Evolutionary conservation across 2,888 invertebrate species (phyloP), one percentile per base, ranked within the genome.

Genomic region (Caenorhabditis sp.): DNA sequence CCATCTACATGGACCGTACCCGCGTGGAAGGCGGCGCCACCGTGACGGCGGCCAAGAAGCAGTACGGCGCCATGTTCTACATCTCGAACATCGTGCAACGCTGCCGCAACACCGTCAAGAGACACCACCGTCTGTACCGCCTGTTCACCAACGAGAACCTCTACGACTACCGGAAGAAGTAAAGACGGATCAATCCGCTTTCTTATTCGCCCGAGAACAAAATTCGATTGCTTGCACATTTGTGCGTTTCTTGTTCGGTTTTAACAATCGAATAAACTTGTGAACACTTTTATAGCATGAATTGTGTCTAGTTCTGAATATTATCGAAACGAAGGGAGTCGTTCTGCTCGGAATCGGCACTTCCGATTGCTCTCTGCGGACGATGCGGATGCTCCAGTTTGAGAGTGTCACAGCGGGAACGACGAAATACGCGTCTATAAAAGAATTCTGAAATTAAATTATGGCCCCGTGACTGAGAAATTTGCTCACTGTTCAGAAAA

Each of bases 61-160:
- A 48, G 50, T 32, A 66, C 27, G 30, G 20, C 4, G 17, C 48
- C 15, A 41, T 46, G 9, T 66, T 66, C 66, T 24, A 50, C n/a
- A 15, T 66, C 11, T 58, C 66, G 8, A 27, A 59, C 45, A 59
- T 73, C 27, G 27, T 52, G 15, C 58, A 65, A 39, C 26, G 22
- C n/a, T 73, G 73, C 45, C 65, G 73, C 26, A 39, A 59, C 11
- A 56, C 58, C 15, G 35, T 48, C 15, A 65, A 73, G 35, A 32
- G 63, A 53, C 65, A 65, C 24, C 66, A 66, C 45, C 73, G 65
- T 43, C 50, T 73, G 32, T 73, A 73, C 30, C 63, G 73, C 8
- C 45, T 73, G 30, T 73, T 73, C 59, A 73, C 73, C 41, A 65
- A 73, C 41, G 58, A 73, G 27, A 46, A 73, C 39, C 43, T 65